These are phyloP conservation scores for Ferrisia virgata DNA, from an alignment of 2,888 invertebrate species.

Conservation along the genomic window DNA sequence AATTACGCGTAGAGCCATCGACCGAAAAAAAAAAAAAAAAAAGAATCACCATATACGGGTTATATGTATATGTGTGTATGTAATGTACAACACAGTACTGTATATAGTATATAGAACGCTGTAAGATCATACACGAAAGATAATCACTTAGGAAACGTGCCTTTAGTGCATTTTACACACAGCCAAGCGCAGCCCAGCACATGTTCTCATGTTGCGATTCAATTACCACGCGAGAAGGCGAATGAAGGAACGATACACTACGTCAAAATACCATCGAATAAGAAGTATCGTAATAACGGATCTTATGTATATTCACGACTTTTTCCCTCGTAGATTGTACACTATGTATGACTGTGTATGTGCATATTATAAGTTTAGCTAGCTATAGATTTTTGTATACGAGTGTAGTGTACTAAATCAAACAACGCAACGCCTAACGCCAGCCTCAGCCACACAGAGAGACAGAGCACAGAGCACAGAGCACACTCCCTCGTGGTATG, in stretches of 20 bases:
- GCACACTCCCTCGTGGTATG: not conserved
- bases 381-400: not conserved
- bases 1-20: not conserved
- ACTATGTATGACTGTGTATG: not conserved
- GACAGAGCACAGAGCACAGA: not conserved
- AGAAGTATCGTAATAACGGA: constrained; percentile 10
- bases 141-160: not conserved
- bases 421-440: not conserved
- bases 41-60: not conserved
- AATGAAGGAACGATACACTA: not conserved
- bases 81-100: too few relatives aligned
- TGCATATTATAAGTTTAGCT: not conserved
- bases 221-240: not conserved
- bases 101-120: too few relatives aligned
- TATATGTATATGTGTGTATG: too few relatives aligned
- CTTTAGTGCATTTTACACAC: not conserved
- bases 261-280: not conserved
- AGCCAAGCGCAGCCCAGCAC: too few relatives aligned
- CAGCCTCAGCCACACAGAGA: too few relatives aligned
- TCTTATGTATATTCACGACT: constrained; percentile 4
- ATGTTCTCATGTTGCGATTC: not conserved
- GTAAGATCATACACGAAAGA: not conserved
- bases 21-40: not conserved
- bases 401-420: constrained; percentile 7
- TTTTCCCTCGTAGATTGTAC: too few relatives aligned